Evolutionary conservation across 2,113 vertebrate species (phyloP), one percentile per base, ranked within the genome.

Genomic region (Neodontobutis hainanensis): DNA sequence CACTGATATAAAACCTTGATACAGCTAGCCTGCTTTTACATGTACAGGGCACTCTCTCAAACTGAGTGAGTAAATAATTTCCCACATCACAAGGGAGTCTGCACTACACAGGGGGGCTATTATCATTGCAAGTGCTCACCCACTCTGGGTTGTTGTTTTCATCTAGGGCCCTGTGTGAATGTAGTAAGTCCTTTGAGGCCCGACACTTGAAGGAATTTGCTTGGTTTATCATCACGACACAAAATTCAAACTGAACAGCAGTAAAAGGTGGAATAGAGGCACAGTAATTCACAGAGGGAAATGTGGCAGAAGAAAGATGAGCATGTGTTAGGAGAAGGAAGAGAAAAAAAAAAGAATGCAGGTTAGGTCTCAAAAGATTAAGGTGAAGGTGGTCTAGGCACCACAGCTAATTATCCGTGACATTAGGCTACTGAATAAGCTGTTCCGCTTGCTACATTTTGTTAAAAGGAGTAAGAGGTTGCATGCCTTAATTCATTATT

Each of bases 391-490:
- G 83, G 81, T 87, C 81, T 51, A 47, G 80, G 78, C 83, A 78
- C 83, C 78, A 59, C 59, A 10, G 80, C 80, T 88, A 87, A 89
- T 90, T 88, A 84, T 72, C 75, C 73, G 59, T 86, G 84, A 88
- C 81, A 85, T 84, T 80, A 27, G 19, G 19, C 19, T 27, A 80
- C 83, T 83, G 84, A 86, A 88, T 87, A 89, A 87, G 83, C 82
- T 84, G 85, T 87, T 89, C 77, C 63, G 51, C 81, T 87, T 88
- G 84, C 77, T 86, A 86, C 83, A 84, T 87, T 89, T 90, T 84
- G 87, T 88, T 86, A 88, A 87, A 77, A 68, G 60, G 83, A 87
- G 82, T 65, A 76, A 86, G 85, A 76, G 78, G 68, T 68, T 46
- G 49, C 72, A 78, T 12, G 50, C 78, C 80, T 81, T 82, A 75